These are phyloP conservation scores for Cotesia typhae DNA, from an alignment of 1,140 invertebrate species.

Conservation along the genomic window DNA sequence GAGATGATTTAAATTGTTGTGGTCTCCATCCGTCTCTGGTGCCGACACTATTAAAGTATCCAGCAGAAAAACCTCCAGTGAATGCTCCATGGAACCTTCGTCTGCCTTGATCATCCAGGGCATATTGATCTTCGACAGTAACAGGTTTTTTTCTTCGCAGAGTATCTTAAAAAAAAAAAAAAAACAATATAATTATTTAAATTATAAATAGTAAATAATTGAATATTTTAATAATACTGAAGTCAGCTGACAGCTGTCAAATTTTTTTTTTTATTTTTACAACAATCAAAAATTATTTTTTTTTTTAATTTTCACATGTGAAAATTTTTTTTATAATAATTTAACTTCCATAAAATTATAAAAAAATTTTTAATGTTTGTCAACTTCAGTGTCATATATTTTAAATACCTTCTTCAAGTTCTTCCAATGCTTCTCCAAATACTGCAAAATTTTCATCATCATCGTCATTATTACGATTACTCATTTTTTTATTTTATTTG, in stretches of 20 bases:
- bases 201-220: background rate
- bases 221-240: background rate
- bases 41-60: conserved; percentile 97
- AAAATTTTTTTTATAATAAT: conserved; percentile 18
- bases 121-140: conserved; percentile 88
- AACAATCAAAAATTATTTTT: too few species aligned
- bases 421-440: conserved; percentile 80
- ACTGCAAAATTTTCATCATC: conserved; percentile 72
- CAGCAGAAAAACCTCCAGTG: conserved; percentile 98
- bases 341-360: too few species aligned
- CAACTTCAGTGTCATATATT: conserved; percentile 32
- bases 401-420: conserved; percentile 78
- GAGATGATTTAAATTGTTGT: conserved; percentile 89
- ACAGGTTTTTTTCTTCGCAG: conserved; percentile 83
- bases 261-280: background rate
- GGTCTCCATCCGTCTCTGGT: conserved; percentile 96
- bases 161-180: conserved; percentile 69
- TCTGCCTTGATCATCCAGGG: conserved; percentile 88
- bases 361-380: background rate
- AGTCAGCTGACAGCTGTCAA: background rate
- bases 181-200: conserved; percentile 29
- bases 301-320: background rate
- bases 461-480: conserved; percentile 41
- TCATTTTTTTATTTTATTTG: too few species aligned
- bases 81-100: conserved; percentile 98